Conservation (phyloP, 2,888 invertebrate genomes). For the Tanypteryx hageni region DNA sequence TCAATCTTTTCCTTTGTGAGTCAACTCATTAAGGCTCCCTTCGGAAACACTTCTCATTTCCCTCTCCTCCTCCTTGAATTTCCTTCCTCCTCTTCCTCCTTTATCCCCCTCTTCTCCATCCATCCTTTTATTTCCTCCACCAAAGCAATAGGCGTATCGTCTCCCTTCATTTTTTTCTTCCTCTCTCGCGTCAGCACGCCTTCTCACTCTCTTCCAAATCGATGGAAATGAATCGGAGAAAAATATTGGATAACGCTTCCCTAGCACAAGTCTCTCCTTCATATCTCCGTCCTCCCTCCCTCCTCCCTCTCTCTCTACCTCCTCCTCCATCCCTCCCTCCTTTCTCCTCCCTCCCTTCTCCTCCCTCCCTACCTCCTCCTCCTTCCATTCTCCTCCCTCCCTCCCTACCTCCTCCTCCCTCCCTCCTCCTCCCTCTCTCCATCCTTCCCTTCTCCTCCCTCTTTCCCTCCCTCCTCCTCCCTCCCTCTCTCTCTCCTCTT, state of each 20-base stretch:
- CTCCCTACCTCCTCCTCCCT: too few relatives aligned
- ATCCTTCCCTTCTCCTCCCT: background rate
- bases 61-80: background rate
- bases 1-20: slow-evolving; percentile 64
- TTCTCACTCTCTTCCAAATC: background rate
- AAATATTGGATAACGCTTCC: background rate
- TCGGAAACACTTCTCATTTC: background rate
- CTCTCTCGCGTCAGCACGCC: background rate
- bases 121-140: background rate
- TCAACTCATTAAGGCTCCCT: slow-evolving; percentile 50
- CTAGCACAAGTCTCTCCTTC: background rate
- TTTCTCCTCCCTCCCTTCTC: too few relatives aligned
- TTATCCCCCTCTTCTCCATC: background rate
- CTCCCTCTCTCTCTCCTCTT: too few relatives aligned
- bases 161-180: background rate
- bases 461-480: background rate
- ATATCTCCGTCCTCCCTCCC: background rate
- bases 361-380: too few relatives aligned
- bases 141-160: background rate
- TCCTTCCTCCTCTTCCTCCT: background rate
- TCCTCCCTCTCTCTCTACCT: slow-evolving; percentile 3
- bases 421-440: too few relatives aligned
- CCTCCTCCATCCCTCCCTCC: too few relatives aligned
- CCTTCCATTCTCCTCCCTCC: too few relatives aligned
- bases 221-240: background rate